Evolutionary conservation across 2,797 vertebrate genomes (phyloP), one percentile per base, ranked within the genome.

Genomic region (Liasis olivaceus): DNA sequence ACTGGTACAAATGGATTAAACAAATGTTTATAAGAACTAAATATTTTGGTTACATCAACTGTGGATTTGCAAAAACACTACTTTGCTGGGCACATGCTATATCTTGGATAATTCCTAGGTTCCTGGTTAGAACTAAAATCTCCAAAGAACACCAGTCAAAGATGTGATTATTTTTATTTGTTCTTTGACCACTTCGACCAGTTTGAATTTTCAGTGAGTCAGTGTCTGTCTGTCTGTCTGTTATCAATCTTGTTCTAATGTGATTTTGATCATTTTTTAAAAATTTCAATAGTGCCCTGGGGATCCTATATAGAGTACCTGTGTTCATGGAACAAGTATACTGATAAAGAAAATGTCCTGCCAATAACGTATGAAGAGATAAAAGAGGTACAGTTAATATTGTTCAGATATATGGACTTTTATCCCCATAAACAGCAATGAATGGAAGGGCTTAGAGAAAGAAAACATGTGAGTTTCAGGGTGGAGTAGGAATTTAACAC

Each of bases 221-320:
- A 42, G 7, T 51, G 51, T 51, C 5, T 4, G 14, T 36, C 3
- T 59, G 47, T 11, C 5, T 54, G 1, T 59, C 15, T 87, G 17
- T 58, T 59, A 87, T 59, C 15, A 58, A n/a, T 20, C 56, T 56
- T 56, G 56, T 87, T 87, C 28, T 59, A 28, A 87, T 0, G 3
- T 31, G 2, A 56, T 28, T 26, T 85, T 54, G 26, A 85, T 85
- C 13, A 22, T 60, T 36, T 60, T 60, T 22, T 87, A 24, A 0
- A 17, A 85, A 85, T 87, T 93, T 69, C 15, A 92, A 91, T 90
- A 98, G 98, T 98, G 93, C 22, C 95, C 26, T 99, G 98, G 98
- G 99, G 98, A 85, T 98, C 97, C 36, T 99, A 98, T 95, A 98
- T 99, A 92, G 98, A 99, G 14, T 97, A 98, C 26, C 96, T 97